Conservation (phyloP, 2,797 vertebrate species). For the Acanthurus leucopareius region DNA sequence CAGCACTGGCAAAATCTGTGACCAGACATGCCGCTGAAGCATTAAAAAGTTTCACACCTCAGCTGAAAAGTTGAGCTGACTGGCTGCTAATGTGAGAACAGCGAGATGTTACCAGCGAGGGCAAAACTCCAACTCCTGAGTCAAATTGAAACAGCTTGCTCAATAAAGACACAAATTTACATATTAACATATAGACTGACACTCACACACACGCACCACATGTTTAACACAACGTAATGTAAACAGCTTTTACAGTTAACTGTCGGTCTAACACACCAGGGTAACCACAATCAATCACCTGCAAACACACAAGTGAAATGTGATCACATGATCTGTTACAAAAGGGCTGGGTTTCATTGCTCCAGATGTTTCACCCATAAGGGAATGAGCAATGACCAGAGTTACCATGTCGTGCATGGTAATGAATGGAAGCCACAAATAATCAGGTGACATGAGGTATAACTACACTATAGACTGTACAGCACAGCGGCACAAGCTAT, state of each 20-base stretch:
- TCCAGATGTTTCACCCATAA: conserved; percentile 51
- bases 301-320: conserved; percentile 63
- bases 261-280: conserved; percentile 48
- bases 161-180: conserved; percentile 42
- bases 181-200: conserved; percentile 39
- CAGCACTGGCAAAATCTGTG: conserved; percentile 46
- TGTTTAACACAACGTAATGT: conserved; percentile 39
- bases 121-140: conserved; percentile 16
- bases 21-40: conserved; percentile 51
- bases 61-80: conserved; percentile 48
- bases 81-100: conserved; percentile 32
- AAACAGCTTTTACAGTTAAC: conserved; percentile 43
- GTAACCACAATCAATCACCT: conserved; percentile 61
- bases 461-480: conserved; percentile 63
- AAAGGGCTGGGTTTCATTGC: conserved; percentile 47
- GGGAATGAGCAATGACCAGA: conserved; percentile 61
- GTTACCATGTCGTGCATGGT: conserved; percentile 48
- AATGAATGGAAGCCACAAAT: conserved; percentile 70
- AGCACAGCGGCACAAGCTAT: conserved; percentile 76
- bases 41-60: conserved; percentile 46
- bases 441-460: conserved; percentile 61
- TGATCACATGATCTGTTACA: conserved; percentile 62
- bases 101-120: conserved; percentile 25
- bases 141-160: conserved; percentile 52
- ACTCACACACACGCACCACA: conserved; percentile 48